phyloP scores from a whole-genome alignment of 2,113 vertebrate genomes.

The Salvelinus sp. region DNA sequence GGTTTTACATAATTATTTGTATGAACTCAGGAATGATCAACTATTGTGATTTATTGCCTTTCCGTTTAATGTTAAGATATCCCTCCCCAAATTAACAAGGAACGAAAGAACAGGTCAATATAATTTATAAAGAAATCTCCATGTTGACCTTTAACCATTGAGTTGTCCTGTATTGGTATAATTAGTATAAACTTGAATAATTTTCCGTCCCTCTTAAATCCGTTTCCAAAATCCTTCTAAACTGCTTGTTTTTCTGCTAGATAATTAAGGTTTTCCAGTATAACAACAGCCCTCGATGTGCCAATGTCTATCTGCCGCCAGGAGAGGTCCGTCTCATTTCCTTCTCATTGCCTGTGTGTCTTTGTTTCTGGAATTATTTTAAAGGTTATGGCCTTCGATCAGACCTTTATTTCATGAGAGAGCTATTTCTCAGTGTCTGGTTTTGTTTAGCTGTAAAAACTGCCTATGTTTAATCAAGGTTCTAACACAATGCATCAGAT shows the following conservation, averaged over 20 bases:
- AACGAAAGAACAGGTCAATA: not conserved
- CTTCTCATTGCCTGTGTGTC: constrained; percentile 58
- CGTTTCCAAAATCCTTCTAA: constrained; percentile 57
- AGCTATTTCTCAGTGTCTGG: not conserved
- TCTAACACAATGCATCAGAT: not conserved
- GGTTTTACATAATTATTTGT: too few relatives aligned
- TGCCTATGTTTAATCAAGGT: constrained; percentile 4
- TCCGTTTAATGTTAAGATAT: not conserved
- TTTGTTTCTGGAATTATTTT: not conserved
- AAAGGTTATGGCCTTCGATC: constrained; percentile 4
- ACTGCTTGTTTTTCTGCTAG: constrained; percentile 72
- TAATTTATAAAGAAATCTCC: not conserved
- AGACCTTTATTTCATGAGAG: not conserved
- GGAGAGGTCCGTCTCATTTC: constrained; percentile 77
- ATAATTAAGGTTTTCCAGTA: constrained; percentile 83
- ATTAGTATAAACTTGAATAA: constrained; percentile 16
- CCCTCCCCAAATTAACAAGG: not conserved
- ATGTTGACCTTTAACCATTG: not conserved
- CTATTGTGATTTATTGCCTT: not conserved
- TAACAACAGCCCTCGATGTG: constrained; percentile 77
- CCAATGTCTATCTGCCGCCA: constrained; percentile 77
- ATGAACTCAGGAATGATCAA: too few relatives aligned
- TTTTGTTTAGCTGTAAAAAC: not conserved
- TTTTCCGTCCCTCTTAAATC: constrained; percentile 38
- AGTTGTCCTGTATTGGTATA: not conserved